Evolutionary conservation across 2,113 vertebrate species (phyloP).

Genomic region (Isurus oxyrinchus): DNA sequence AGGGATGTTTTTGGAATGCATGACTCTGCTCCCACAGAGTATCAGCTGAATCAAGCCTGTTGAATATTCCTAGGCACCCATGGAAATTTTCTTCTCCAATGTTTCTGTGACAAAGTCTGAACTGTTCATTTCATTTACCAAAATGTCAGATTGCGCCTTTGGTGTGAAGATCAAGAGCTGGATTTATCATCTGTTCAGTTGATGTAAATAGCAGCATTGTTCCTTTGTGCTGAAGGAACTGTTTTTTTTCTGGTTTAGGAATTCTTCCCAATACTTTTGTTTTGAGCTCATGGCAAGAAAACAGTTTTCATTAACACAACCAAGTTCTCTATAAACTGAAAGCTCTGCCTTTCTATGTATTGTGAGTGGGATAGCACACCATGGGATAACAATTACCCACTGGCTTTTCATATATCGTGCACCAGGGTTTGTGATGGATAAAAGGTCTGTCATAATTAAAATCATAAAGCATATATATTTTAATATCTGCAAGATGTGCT

Average conservation of each 20-base stretch:
- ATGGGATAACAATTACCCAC: not conserved
- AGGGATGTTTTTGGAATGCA: not conserved
- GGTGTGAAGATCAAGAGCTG: not conserved
- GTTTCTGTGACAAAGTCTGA: not conserved
- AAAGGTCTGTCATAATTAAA: not conserved
- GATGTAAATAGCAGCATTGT: not conserved
- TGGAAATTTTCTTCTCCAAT: not conserved
- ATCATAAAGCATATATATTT: not conserved
- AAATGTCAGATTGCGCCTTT: not conserved
- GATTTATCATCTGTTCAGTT: not conserved
- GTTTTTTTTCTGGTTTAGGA: not conserved
- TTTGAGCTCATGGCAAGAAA: not conserved
- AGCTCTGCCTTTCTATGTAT: not conserved
- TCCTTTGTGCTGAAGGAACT: not conserved
- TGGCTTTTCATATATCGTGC: not conserved
- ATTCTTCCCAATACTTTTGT: not conserved
- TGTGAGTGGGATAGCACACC: not conserved
- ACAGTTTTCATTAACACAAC: not conserved
- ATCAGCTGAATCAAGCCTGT: not conserved
- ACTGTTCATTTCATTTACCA: not conserved
- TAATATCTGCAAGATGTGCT: not conserved
- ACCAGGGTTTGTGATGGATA: not conserved
- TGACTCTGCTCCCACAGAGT: not conserved
- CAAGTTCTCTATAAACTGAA: not conserved
- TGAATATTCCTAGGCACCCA: not conserved